A percentile compares a stretch with the other conserved stretches of the same genome.
Conservation (phyloP, 2,797 vertebrate genomes). For the Microhierax caerulescens region DNA sequence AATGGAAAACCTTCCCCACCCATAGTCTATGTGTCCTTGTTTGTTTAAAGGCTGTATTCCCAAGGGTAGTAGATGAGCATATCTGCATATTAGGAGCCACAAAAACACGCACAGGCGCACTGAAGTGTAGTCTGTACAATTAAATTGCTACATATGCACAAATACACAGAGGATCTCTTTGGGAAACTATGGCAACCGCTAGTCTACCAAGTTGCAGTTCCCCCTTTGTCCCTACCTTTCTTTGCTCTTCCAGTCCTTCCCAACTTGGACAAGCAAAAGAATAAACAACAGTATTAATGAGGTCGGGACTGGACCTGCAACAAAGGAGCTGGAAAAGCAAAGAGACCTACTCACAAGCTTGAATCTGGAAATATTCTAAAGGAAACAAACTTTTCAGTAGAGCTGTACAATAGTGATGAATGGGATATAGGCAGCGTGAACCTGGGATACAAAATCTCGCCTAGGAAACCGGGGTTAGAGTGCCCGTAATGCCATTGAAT, state of each 20-base stretch:
- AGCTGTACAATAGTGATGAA: not conserved
- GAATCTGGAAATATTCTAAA: not conserved
- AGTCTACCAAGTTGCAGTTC: not conserved
- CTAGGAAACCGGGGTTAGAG: not conserved
- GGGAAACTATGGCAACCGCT: not conserved
- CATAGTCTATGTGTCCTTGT: not conserved
- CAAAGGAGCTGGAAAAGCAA: not conserved
- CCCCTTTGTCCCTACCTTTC: not conserved
- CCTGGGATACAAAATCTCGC: not conserved
- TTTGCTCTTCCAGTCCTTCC: not conserved
- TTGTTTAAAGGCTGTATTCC: conserved; percentile 11
- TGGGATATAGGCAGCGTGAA: not conserved
- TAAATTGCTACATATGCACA: not conserved
- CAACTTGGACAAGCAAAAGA: not conserved
- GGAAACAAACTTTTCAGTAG: not conserved
- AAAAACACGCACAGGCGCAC: not conserved
- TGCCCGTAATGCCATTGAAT: not conserved
- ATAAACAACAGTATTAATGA: conserved; percentile 23
- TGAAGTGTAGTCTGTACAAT: not conserved
- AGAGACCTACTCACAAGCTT: not conserved
- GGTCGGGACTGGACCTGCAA: not conserved
- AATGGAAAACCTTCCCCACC: not conserved
- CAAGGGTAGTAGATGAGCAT: not conserved
- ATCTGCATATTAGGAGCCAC: not conserved
- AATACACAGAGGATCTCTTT: not conserved